Evolutionary conservation across 2,797 vertebrate species (phyloP).

Genomic region (Chloroceryle inda): DNA sequence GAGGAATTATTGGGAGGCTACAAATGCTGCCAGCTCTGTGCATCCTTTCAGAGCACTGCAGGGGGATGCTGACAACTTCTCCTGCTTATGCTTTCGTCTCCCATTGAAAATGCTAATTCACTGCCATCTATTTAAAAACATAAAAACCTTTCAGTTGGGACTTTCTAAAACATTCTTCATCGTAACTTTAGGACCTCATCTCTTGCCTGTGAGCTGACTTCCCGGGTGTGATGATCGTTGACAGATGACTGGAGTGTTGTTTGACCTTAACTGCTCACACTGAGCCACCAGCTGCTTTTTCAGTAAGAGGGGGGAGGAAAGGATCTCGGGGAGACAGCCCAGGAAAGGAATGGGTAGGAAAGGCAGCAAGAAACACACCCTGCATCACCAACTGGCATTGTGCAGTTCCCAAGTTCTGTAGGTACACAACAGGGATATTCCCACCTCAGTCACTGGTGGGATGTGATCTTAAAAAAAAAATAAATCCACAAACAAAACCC

Average conservation of each 20-base stretch:
- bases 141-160: not conserved
- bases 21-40: not conserved
- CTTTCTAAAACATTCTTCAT: not conserved
- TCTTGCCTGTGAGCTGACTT: not conserved
- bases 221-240: not conserved
- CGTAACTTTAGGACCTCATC: not conserved
- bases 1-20: not conserved
- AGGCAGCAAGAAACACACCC: not conserved
- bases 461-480: no score
- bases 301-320: not conserved
- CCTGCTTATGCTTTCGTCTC: not conserved
- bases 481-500: no score
- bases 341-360: not conserved
- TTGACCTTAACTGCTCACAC: not conserved
- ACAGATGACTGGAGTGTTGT: not conserved
- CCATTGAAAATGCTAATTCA: not conserved
- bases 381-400: not conserved
- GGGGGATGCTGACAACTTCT: not conserved
- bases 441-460: not conserved
- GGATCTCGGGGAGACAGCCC: not conserved
- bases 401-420: not conserved
- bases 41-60: not conserved
- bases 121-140: not conserved
- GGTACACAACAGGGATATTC: not conserved
- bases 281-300: not conserved